A percentile compares a stretch with the other conserved stretches of the same genome.
These are phyloP conservation scores for Oncorhynchus kisutch DNA, from an alignment of 2,113 vertebrate species.

Conservation along the genomic window DNA sequence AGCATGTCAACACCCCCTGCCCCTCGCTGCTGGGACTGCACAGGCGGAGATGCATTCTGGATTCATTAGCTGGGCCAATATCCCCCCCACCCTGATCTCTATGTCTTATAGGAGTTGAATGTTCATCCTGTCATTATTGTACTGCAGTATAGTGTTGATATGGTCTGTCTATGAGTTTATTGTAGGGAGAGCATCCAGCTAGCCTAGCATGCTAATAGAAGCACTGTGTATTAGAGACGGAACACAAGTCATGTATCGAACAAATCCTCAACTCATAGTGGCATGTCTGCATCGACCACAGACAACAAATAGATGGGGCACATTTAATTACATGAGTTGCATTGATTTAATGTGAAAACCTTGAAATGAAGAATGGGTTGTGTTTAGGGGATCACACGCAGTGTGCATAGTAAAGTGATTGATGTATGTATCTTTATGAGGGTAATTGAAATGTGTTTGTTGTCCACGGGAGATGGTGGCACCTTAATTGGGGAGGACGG, in stretches of 20 bases:
- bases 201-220: slow-evolving; percentile 1
- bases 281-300: slow-evolving; percentile 31
- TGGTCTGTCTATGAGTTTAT: slow-evolving; percentile 4
- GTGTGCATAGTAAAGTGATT: slow-evolving; percentile 36
- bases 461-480: slow-evolving; percentile 1
- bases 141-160: too few species aligned
- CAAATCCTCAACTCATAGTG: slow-evolving; percentile 16
- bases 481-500: too few species aligned
- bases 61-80: slow-evolving; percentile 34
- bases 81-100: slow-evolving; percentile 9
- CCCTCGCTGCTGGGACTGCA: slow-evolving; percentile 18
- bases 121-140: too few species aligned
- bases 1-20: neutral
- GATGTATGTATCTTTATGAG: slow-evolving; percentile 28
- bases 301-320: slow-evolving; percentile 39
- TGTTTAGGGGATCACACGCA: slow-evolving; percentile 38
- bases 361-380: slow-evolving; percentile 33
- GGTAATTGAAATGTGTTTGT: slow-evolving; percentile 48
- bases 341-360: slow-evolving; percentile 62
- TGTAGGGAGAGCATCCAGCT: neutral
- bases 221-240: neutral
- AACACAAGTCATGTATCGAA: neutral
- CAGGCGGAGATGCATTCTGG: slow-evolving; percentile 25
- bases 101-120: neutral
- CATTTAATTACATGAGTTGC: slow-evolving; percentile 53